Conservation (phyloP, 2,797 vertebrate species). For the Coendou prehensilis region DNA sequence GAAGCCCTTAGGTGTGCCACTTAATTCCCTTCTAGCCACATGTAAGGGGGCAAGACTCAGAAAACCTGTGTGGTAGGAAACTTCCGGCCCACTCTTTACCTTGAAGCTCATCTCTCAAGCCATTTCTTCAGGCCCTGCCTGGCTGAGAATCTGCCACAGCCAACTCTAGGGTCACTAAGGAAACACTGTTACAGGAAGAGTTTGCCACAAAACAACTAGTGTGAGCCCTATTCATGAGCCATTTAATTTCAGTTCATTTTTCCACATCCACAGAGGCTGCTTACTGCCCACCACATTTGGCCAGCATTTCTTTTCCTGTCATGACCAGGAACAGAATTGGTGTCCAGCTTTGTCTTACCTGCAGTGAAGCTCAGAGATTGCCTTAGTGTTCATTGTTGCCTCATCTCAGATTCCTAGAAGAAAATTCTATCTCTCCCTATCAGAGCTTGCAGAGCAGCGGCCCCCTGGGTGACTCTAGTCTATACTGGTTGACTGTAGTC, state of each 20-base stretch:
- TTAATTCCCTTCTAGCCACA: neutral
- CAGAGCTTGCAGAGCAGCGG: neutral
- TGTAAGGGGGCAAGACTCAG: neutral
- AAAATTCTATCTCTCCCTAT: neutral
- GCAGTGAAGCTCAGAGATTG: neutral
- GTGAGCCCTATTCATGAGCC: neutral
- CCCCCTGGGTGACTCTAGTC: neutral
- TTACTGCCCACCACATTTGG: neutral
- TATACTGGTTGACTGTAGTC: neutral
- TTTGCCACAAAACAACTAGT: neutral
- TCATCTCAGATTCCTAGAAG: neutral
- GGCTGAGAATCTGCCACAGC: neutral
- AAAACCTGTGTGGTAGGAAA: slow-evolving; percentile 10
- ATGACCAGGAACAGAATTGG: neutral
- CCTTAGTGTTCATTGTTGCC: neutral
- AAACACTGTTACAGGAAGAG: neutral
- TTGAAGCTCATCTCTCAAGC: neutral
- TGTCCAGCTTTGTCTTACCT: neutral
- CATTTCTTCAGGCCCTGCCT: neutral
- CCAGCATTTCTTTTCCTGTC: slow-evolving; percentile 13
- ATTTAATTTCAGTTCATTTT: slow-evolving; percentile 30
- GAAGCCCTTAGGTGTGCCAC: neutral
- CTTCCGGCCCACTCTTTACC: neutral
- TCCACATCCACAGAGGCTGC: neutral
- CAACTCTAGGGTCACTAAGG: neutral